These are phyloP conservation scores for Cololabis saira DNA, from an alignment of 2,113 vertebrate species.

Conservation along the genomic window DNA sequence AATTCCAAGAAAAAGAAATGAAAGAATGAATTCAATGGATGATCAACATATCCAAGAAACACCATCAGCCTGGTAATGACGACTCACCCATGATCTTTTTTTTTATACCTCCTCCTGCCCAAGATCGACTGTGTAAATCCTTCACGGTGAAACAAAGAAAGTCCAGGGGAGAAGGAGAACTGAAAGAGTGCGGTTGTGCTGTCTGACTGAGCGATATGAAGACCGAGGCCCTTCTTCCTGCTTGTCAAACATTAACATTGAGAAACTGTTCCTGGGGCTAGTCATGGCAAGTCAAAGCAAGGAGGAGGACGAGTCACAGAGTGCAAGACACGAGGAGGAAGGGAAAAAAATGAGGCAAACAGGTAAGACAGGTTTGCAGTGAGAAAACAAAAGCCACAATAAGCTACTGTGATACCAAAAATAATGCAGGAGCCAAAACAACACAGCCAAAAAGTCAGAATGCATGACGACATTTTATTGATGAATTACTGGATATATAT, in stretches of 20 bases:
- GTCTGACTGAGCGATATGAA: constrained; percentile 27
- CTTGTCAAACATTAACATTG: constrained; percentile 80
- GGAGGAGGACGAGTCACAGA: constrained; percentile 55
- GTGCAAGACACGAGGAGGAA: constrained; percentile 14
- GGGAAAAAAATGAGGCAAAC: constrained; percentile 57
- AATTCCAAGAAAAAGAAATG: not conserved
- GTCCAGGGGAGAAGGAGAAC: constrained; percentile 36
- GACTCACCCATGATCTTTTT: constrained; percentile 77
- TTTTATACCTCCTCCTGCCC: constrained; percentile 6
- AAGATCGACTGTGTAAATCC: constrained; percentile 15
- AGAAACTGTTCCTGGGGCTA: constrained; percentile 63
- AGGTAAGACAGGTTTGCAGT: constrained; percentile 78
- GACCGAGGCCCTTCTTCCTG: constrained; percentile 63
- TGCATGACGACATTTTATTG: constrained; percentile 2
- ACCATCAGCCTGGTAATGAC: not conserved
- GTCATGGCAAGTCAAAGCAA: constrained; percentile 70
- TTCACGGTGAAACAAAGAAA: constrained; percentile 24
- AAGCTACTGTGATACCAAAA: constrained; percentile 9
- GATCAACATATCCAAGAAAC: constrained; percentile 14
- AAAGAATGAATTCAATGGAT: not conserved
- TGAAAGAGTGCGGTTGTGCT: constrained; percentile 37
- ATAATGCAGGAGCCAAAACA: not conserved
- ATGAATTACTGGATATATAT: too few species aligned
- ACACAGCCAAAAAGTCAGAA: not conserved
- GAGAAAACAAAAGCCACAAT: constrained; percentile 26